A percentile compares a stretch with the other conserved stretches of the same genome.
Evolutionary conservation across 2,113 vertebrate species (phyloP).

Genomic region (Bettongia penicillata): DNA sequence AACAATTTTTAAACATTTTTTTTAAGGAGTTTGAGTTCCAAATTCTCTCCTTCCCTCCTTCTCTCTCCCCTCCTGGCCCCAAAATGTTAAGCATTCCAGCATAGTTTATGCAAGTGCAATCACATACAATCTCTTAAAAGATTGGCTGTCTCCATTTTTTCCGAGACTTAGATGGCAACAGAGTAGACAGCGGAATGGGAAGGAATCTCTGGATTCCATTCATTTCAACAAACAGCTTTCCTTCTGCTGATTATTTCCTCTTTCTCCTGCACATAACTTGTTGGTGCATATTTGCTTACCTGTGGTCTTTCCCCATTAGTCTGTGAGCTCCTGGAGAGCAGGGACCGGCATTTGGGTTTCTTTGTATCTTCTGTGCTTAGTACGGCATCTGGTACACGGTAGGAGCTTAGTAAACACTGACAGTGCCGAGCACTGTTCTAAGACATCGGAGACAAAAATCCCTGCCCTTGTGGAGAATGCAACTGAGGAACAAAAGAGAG

Average conservation of each 20-base stretch:
- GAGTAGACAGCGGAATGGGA: neutral
- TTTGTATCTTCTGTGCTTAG: neutral
- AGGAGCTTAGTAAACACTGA: neutral
- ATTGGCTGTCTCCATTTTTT: neutral
- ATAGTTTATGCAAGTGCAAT: neutral
- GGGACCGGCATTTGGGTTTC: neutral
- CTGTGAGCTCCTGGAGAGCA: neutral
- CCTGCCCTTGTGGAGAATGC: neutral
- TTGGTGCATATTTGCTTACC: neutral
- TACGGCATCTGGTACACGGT: neutral
- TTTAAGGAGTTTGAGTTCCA: too few relatives aligned
- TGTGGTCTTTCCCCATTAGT: neutral
- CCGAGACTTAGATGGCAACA: neutral
- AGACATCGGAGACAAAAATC: neutral
- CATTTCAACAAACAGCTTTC: neutral
- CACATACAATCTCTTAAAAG: neutral
- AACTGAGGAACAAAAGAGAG: neutral
- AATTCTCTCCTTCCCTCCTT: too few relatives aligned
- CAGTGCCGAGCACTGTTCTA: neutral
- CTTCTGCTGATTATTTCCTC: neutral
- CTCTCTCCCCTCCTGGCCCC: too few relatives aligned
- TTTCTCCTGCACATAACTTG: neutral
- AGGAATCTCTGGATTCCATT: neutral
- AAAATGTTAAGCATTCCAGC: too few relatives aligned
- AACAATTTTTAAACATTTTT: too few relatives aligned